Base-by-base conservation (phyloP, 2,888 invertebrate species). In the Apocheima hispidaria region DNA sequence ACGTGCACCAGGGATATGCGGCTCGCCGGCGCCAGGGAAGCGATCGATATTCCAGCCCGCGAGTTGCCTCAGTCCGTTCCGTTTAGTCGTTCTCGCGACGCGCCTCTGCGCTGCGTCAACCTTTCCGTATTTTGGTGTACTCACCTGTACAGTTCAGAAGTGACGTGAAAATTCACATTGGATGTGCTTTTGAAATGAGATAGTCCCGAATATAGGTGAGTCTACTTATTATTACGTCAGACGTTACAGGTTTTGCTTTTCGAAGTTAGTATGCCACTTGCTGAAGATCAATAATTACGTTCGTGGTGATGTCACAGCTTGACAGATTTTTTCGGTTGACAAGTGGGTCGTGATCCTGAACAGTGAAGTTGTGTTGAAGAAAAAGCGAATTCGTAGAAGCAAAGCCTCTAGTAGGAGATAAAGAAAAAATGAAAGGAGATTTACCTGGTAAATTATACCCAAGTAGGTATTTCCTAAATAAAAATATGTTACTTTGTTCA, bases 1-100 rank as follows among this genome's bases (percentile, higher is more conserved):
- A 88, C 90, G 88, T 89, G 90, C 85, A 87, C 81, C 80, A 86
- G 90, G 92, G 86, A 88, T 87, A 87, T 89, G 86, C 90, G 90
- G 90, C 86, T 81, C 85, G 88, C 78, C 88, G 92, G 91, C 92
- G 92, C 92, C 92, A 81, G 89, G 86, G 84, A 79, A 73, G 66
- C 81, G 89, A 90, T 92, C 92, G 88, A 91, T 92, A 90, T 80
- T 78, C 78, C 83, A 79, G 78, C 79, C 75, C 79, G 77, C 75
- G 77, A 51, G 18, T 51, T 40, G 51, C 84, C 83, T 86, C 86
- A 86, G 81, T 85, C 77, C 75, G 85, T 72, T 84, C 81, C 76
- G 87, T 71, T 74, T 71, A 78, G 77, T 78, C 76, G 73, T 57
- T 53, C 82, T 77, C 78, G 83, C 82, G 86, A 77, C 84, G 85